Conservation (phyloP, 2,797 vertebrate genomes). For the Micropoecilia bifurca region DNA sequence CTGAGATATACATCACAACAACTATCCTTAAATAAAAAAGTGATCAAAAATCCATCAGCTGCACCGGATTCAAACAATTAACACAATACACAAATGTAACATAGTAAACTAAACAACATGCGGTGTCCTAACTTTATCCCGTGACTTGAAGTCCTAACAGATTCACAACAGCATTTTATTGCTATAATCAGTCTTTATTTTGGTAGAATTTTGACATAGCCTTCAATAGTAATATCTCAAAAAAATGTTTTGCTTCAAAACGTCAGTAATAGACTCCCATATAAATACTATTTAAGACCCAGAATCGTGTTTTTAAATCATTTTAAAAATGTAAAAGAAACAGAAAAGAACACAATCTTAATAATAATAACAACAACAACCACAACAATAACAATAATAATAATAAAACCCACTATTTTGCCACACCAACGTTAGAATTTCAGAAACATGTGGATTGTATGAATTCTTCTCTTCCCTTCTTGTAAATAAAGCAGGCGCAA, state of each 20-base stretch:
- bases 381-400: not conserved
- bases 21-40: not conserved
- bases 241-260: not conserved
- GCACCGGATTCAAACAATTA: not conserved
- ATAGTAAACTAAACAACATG: no score
- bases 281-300: not conserved
- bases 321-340: not conserved
- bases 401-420: not conserved
- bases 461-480: not conserved
- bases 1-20: no score
- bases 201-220: not conserved
- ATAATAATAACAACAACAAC: not conserved
- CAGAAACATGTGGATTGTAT: not conserved
- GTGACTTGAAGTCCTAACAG: not conserved
- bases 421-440: not conserved
- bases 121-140: not conserved
- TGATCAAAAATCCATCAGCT: not conserved
- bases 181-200: not conserved
- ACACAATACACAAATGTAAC: not conserved
- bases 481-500: not conserved
- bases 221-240: not conserved
- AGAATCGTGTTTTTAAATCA: not conserved
- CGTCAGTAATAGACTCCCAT: not conserved
- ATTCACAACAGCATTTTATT: not conserved
- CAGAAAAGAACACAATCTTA: not conserved